Conservation (phyloP, 92 coral and sea anemone genomes). For the Nematostella vectensis region DNA sequence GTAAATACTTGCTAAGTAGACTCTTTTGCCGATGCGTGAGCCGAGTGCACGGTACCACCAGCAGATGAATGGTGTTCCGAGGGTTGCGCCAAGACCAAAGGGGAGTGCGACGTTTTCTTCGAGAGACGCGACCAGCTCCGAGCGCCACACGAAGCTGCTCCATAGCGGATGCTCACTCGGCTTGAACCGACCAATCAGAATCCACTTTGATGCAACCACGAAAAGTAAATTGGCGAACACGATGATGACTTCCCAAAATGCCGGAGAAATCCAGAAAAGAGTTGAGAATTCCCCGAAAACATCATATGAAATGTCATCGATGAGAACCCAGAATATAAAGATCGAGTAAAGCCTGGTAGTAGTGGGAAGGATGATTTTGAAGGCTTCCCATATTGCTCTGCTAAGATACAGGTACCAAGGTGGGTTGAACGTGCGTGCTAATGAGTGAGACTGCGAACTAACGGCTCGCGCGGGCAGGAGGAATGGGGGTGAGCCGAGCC, state of each 20-base stretch:
- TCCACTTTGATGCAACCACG: slow-evolving; percentile 5
- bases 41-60: slow-evolving; percentile 22
- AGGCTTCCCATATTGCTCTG: slow-evolving; percentile 9
- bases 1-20: slow-evolving; percentile 9
- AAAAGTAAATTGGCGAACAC: neutral
- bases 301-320: slow-evolving; percentile 5
- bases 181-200: slow-evolving; percentile 12
- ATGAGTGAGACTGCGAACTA: slow-evolving; percentile 1
- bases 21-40: slow-evolving; percentile 7
- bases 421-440: slow-evolving; percentile 15
- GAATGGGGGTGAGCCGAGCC: slow-evolving; percentile 13
- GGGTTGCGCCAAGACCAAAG: slow-evolving; percentile 1
- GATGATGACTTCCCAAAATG: slow-evolving; percentile 4
- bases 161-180: slow-evolving; percentile 13
- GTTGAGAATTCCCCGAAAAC: slow-evolving; percentile 1
- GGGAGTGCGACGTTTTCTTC: slow-evolving; percentile 10
- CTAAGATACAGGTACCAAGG: slow-evolving; percentile 9
- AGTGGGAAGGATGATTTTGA: slow-evolving; percentile 4
- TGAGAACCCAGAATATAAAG: slow-evolving; percentile 5
- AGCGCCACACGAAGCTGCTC: slow-evolving; percentile 18
- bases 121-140: slow-evolving; percentile 13
- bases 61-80: slow-evolving; percentile 4
- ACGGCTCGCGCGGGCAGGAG: slow-evolving; percentile 9
- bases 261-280: slow-evolving; percentile 5
- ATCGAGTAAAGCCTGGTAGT: slow-evolving; percentile 1